Evolutionary conservation across 2,797 vertebrate genomes (phyloP).

Genomic region (Falco rusticolus): DNA sequence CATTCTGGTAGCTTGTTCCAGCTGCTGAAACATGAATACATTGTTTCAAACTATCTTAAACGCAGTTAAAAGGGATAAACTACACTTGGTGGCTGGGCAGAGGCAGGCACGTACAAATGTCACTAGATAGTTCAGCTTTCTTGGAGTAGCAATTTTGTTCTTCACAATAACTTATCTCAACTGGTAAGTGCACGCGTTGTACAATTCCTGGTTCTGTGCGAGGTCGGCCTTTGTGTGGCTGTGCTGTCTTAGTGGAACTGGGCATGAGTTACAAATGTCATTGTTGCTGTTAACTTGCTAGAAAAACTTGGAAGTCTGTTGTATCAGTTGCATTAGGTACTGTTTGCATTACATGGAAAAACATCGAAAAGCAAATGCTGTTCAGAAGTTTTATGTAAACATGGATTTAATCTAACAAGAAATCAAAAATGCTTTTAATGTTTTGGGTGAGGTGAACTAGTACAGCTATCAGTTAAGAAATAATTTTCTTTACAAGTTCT

Average conservation of each 20-base stretch:
- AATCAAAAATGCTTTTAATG: neutral
- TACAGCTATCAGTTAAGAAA: neutral
- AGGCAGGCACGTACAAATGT: neutral
- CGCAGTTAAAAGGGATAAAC: neutral
- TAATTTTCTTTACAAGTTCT: fast-evolving
- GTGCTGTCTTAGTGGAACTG: neutral
- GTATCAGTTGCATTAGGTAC: fast-evolving
- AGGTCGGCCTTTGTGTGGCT: fast-evolving
- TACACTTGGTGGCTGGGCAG: neutral
- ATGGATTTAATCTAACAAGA: neutral
- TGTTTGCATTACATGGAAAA: fast-evolving
- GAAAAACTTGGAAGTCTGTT: neutral
- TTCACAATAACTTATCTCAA: fast-evolving
- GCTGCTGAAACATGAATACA: neutral
- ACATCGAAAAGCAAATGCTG: neutral
- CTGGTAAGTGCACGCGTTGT: neutral
- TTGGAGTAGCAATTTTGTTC: fast-evolving
- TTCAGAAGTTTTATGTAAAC: neutral
- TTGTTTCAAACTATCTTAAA: neutral
- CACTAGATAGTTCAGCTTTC: neutral
- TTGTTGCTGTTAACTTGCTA: fast-evolving
- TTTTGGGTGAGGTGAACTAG: too few species aligned
- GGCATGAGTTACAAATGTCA: neutral
- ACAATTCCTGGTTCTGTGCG: fast-evolving
- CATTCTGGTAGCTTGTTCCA: neutral